Evolutionary conservation across 2,113 vertebrate genomes (phyloP).

Genomic region (Prunella himalayana): DNA sequence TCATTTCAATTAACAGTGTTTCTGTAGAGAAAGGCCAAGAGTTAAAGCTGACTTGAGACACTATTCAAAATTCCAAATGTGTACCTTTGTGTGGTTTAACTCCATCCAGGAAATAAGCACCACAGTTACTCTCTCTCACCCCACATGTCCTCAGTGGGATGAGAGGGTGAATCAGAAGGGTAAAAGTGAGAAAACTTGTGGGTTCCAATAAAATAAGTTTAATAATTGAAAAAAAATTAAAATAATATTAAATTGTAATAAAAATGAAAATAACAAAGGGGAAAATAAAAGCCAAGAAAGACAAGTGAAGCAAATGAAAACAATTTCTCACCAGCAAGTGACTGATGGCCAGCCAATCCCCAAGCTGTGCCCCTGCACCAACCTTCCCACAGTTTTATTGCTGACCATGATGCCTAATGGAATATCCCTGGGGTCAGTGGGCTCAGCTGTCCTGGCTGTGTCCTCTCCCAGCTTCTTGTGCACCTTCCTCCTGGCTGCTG

Average conservation of each 20-base stretch:
- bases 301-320: background rate
- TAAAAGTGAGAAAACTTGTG: background rate
- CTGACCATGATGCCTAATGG: background rate
- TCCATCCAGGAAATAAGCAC: background rate
- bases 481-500: background rate
- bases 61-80: background rate
- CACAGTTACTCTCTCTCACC: background rate
- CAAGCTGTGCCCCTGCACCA: fast-evolving
- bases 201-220: background rate
- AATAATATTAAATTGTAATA: background rate
- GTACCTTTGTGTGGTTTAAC: background rate
- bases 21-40: background rate
- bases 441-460: background rate
- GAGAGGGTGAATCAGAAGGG: background rate
- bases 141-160: background rate
- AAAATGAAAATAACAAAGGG: background rate
- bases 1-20: background rate
- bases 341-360: background rate
- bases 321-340: background rate
- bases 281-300: background rate
- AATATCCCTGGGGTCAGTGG: background rate
- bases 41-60: background rate
- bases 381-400: background rate
- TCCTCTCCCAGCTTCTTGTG: background rate
- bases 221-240: background rate